Evolutionary conservation across 2,113 vertebrate species (phyloP), one percentile per base, ranked within the genome.

Genomic region (Colinus virginianus): DNA sequence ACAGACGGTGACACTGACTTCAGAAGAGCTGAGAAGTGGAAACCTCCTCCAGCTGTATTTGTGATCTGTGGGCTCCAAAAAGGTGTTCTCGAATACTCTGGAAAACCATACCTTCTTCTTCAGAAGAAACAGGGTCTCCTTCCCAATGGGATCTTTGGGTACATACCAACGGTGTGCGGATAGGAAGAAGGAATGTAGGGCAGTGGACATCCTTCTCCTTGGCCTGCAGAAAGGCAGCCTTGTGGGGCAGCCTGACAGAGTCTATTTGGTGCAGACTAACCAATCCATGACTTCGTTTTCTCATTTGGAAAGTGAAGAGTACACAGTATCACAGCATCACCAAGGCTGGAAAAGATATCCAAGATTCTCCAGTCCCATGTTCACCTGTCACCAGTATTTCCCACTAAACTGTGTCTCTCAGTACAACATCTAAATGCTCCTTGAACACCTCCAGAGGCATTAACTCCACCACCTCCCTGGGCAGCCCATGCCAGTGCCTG

Each of bases 221-320:
- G 0, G 2, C 56, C 62, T 42, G 55, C 55, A 74, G 82, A 25
- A 55, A n/a, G 45, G 30, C 49, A 62, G 63, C 32, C 45, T 58
- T 32, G 3, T 0, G 1, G 53, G 48, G 43, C 76, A 58, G n/a
- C 1, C 7, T 15, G 62, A 59, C 25, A 23, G 17, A 34, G 42
- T 8, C 36, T 62, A 61, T 19, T 43, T 75, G 22, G 62, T 30
- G 36, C 70, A 82, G 51, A 67, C 5, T 36, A 87, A 66, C 14
- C 38, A 8, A 1, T 7, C 30, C 30, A 38, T 25, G 38, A 32
- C 64, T 78, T 48, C 14, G 43, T 28, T 62, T n/a, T 55, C 45
- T 61, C 22, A 2, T 43, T 42, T 59, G 25, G 4, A 43, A 77
- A 81, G 46, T 18, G 34, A 72, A 22, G n/a, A 48, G 56, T 55